Evolutionary conservation across 2,888 invertebrate genomes (phyloP).

Genomic region (Polia nebulosa): DNA sequence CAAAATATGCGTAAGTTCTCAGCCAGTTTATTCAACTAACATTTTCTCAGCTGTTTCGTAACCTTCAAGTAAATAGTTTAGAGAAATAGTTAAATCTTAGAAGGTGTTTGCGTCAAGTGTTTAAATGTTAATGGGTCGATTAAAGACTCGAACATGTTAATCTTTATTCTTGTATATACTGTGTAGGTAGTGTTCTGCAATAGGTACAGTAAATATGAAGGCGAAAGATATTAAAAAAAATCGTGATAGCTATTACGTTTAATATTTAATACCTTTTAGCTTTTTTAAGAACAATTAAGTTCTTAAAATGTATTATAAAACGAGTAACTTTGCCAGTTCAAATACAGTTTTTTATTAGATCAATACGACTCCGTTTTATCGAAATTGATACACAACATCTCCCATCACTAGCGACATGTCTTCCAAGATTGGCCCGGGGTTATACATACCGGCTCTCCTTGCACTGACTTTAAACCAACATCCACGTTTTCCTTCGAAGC

Average conservation of each 20-base stretch:
- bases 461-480: constrained; percentile 48
- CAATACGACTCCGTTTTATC: constrained; percentile 11
- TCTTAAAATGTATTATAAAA: background rate
- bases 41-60: constrained; percentile 36
- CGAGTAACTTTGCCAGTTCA: background rate
- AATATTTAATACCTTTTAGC: background rate
- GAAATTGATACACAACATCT: constrained; percentile 48
- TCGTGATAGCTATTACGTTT: background rate
- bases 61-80: constrained; percentile 39
- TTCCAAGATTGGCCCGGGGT: constrained; percentile 71
- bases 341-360: background rate
- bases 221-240: background rate
- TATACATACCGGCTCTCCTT: constrained; percentile 57
- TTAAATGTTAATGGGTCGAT: constrained; percentile 46
- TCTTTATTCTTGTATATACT: background rate
- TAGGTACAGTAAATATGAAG: background rate
- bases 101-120: constrained; percentile 23
- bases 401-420: constrained; percentile 63
- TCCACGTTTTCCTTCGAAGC: background rate
- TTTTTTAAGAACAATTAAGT: too few relatives aligned
- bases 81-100: constrained; percentile 43
- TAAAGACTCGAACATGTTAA: constrained; percentile 20
- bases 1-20: background rate
- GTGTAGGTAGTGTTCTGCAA: background rate
- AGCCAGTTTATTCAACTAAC: constrained; percentile 2